Conservation (phyloP, 2,797 vertebrate species). For the Pantherophis alleghaniensis region DNA sequence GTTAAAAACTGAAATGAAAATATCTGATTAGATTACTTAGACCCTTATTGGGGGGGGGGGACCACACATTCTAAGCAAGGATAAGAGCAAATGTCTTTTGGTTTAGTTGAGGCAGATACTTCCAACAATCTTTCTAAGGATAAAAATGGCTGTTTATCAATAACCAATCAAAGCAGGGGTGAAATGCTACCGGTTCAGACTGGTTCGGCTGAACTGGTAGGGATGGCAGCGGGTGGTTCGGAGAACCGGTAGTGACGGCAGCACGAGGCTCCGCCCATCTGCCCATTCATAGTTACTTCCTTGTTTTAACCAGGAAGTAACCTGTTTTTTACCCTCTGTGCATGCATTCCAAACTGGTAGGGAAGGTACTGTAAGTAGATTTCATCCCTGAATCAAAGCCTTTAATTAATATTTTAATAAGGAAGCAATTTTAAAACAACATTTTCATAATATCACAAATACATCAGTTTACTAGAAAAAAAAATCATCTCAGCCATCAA, state of each 20-base stretch:
- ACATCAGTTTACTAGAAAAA: neutral
- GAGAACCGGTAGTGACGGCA: no score
- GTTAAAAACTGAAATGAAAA: conserved; percentile 2
- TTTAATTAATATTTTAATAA: neutral
- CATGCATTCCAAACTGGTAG: no score
- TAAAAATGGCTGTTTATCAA: neutral
- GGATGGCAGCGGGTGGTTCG: no score
- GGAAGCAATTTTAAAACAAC: neutral
- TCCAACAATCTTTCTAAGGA: neutral
- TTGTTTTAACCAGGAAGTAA: no score
- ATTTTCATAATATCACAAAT: neutral
- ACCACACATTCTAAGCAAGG: neutral
- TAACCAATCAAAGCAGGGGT: neutral
- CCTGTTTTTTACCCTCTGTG: no score
- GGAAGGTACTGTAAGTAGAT: no score
- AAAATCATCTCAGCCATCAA: neutral
- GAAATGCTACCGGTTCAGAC: no score
- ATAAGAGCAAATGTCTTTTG: neutral
- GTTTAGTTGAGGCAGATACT: neutral
- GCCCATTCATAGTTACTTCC: no score
- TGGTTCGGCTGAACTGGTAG: no score
- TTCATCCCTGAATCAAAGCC: neutral
- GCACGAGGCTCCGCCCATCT: no score
- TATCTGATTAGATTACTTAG: neutral
- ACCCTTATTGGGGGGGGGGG: neutral